Evolutionary conservation across 2,113 vertebrate species (phyloP).

Genomic region (Caranx melampygus): DNA sequence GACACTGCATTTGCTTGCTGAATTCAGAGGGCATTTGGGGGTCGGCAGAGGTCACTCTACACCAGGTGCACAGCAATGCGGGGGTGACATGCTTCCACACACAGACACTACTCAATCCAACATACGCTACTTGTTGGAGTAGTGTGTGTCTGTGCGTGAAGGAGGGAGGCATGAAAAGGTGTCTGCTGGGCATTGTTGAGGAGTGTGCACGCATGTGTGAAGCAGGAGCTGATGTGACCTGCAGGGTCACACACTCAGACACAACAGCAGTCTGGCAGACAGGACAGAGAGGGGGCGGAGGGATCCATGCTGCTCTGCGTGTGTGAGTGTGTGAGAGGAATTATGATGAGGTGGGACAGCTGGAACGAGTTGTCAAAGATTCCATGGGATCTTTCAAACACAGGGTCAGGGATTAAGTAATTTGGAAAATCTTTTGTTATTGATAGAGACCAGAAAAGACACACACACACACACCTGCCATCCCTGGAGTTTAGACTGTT

Average conservation of each 20-base stretch:
- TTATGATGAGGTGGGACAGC: slow-evolving; percentile 79
- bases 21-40: slow-evolving; percentile 25
- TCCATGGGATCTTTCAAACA: slow-evolving; percentile 73
- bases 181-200: slow-evolving; percentile 59
- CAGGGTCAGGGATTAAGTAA: slow-evolving; percentile 72
- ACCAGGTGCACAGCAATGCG: slow-evolving; percentile 61
- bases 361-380: slow-evolving; percentile 75
- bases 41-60: slow-evolving; percentile 37
- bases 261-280: slow-evolving; percentile 82
- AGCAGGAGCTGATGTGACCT: slow-evolving; percentile 68
- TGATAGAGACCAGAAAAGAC: slow-evolving; percentile 55
- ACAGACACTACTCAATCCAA: slow-evolving; percentile 63
- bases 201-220: slow-evolving; percentile 62
- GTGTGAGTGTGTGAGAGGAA: slow-evolving; percentile 66
- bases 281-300: slow-evolving; percentile 43
- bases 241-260: slow-evolving; percentile 78
- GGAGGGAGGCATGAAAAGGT: slow-evolving; percentile 46
- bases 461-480: slow-evolving; percentile 91
- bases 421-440: slow-evolving; percentile 76
- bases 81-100: slow-evolving; percentile 50
- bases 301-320: slow-evolving; percentile 22
- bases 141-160: slow-evolving; percentile 20
- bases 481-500: slow-evolving; percentile 90
- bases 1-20: slow-evolving; percentile 51
- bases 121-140: slow-evolving; percentile 53